phyloP scores from a whole-genome alignment of 2,113 vertebrate species.

The Calyptomena viridis region DNA sequence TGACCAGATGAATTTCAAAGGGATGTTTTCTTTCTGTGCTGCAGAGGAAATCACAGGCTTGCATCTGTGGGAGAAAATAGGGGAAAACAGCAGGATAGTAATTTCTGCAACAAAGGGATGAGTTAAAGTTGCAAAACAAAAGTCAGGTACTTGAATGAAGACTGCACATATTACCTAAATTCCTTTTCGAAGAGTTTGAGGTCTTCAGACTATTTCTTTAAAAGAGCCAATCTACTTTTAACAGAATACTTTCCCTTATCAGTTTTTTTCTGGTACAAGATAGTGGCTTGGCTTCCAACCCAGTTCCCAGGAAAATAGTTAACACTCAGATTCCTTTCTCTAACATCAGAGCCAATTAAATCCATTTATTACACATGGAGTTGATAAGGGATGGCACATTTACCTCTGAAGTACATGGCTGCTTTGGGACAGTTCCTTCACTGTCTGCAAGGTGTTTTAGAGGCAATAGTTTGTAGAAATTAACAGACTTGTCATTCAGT shows the following conservation, averaged over 20 bases:
- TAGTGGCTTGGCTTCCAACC: neutral
- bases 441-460: neutral
- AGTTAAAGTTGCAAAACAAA: neutral
- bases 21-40: neutral
- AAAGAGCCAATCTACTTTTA: neutral
- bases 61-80: neutral
- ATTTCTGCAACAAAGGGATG: neutral
- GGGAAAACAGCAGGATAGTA: neutral
- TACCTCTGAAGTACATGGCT: neutral
- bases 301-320: neutral
- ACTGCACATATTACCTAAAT: neutral
- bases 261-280: constrained; percentile 28
- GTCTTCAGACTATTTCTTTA: neutral
- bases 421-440: neutral
- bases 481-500: neutral
- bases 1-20: neutral
- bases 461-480: neutral
- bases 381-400: neutral
- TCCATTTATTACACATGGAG: neutral
- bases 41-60: neutral
- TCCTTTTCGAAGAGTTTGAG: neutral
- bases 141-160: neutral
- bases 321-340: neutral
- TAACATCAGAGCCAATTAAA: neutral
- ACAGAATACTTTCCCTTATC: neutral